Percentiles rank a stretch among this genome's conserved stretches.
Conservation (phyloP, 2,888 invertebrate species). For the Ernsta delagoae region DNA sequence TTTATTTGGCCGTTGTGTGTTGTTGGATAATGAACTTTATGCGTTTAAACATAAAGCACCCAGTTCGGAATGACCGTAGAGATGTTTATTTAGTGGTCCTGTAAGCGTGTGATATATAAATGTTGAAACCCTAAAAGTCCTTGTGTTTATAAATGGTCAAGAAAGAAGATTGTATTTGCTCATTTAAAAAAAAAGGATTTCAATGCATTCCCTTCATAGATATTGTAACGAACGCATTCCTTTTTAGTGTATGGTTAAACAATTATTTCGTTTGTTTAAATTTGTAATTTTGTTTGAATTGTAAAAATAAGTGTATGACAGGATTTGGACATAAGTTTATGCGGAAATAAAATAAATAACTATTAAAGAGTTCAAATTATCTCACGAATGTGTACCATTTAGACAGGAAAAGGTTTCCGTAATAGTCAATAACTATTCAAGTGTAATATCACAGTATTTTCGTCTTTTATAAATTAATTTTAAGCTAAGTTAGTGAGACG, state of each 20-base stretch:
- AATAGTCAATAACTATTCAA: slow-evolving; percentile 34
- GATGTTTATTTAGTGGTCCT: slow-evolving; percentile 35
- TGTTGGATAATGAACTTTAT: slow-evolving; percentile 12
- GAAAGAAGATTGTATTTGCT: not conserved
- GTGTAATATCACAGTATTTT: slow-evolving; percentile 47
- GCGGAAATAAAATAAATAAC: not conserved
- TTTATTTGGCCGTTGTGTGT: slow-evolving; percentile 8
- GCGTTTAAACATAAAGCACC: slow-evolving; percentile 2
- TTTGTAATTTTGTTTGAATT: not conserved
- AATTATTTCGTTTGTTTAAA: not conserved
- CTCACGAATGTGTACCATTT: not conserved
- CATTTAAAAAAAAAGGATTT: not conserved
- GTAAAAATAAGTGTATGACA: not conserved
- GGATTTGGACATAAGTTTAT: not conserved
- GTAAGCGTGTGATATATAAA: slow-evolving; percentile 35
- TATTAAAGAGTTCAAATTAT: not conserved
- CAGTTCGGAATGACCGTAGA: slow-evolving; percentile 26
- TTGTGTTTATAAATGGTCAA: slow-evolving; percentile 3
- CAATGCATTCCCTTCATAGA: not conserved
- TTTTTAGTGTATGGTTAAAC: too few species aligned
- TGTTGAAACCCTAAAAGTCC: slow-evolving; percentile 40
- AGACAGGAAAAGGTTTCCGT: slow-evolving; percentile 7
- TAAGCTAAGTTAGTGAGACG: slow-evolving; percentile 42
- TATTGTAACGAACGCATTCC: not conserved
- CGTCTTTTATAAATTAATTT: slow-evolving; percentile 40